phyloP scores from a whole-genome alignment of 2,797 vertebrate genomes.

The Eleutherodactylus coqui region DNA sequence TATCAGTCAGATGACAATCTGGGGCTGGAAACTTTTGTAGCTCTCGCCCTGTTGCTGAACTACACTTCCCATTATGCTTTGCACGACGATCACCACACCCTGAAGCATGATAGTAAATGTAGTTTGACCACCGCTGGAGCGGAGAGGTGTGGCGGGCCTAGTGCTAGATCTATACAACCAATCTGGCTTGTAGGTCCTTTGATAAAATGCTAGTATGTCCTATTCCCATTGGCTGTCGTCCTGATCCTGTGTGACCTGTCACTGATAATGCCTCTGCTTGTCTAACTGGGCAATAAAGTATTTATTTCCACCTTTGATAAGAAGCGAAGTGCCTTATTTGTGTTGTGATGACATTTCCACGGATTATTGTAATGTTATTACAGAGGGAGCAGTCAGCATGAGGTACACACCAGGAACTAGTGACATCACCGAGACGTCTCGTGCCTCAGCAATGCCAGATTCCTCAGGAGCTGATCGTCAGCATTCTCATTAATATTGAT shows the following conservation, averaged over 20 bases:
- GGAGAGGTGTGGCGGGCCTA: not conserved
- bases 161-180: not conserved
- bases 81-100: no score
- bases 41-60: not conserved
- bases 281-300: slow-evolving; percentile 48
- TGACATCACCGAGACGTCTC: not conserved
- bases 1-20: not conserved
- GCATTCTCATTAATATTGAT: not conserved
- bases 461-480: not conserved
- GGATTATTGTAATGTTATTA: slow-evolving; percentile 22
- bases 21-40: not conserved
- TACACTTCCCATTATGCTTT: not conserved
- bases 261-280: slow-evolving; percentile 13
- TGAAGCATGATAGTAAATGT: not conserved
- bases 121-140: not conserved
- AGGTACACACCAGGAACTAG: slow-evolving; percentile 6
- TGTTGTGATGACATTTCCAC: not conserved
- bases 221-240: not conserved
- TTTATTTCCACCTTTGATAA: slow-evolving; percentile 27
- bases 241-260: slow-evolving; percentile 3
- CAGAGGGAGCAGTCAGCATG: not conserved
- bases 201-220: not conserved
- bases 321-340: slow-evolving; percentile 16
- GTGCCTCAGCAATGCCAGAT: not conserved
- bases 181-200: not conserved